Evolutionary conservation across 1,140 invertebrate genomes (phyloP).

Genomic region (Chlorops oryzae): DNA sequence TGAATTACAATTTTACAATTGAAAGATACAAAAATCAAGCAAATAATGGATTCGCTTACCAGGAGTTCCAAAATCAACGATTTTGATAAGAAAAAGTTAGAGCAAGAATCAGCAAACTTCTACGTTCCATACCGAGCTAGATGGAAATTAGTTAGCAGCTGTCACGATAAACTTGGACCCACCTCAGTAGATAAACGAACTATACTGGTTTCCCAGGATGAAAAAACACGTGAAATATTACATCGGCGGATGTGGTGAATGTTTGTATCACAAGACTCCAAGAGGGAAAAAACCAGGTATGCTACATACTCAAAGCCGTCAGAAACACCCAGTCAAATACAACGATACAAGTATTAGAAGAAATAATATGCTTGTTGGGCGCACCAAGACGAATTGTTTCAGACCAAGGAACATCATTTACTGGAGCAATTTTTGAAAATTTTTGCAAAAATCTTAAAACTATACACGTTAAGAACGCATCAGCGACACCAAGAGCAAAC

Average conservation of each 20-base stretch:
- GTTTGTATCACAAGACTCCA: constrained; percentile 10
- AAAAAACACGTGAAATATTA: not conserved
- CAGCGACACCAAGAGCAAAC: too few relatives aligned
- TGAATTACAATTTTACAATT: not conserved
- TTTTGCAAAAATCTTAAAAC: constrained; percentile 17
- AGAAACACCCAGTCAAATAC: constrained; percentile 17
- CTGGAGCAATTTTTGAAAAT: constrained; percentile 13
- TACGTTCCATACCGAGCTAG: not conserved
- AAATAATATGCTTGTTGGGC: constrained; percentile 17
- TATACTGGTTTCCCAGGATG: constrained; percentile 10
- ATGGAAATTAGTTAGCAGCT: not conserved
- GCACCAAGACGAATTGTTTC: constrained; percentile 14
- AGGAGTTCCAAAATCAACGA: not conserved
- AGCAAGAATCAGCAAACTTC: not conserved
- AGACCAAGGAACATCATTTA: constrained; percentile 12
- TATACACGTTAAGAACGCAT: too few relatives aligned
- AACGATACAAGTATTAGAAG: constrained; percentile 18
- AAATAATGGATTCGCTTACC: not conserved
- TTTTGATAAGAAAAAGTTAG: not conserved
- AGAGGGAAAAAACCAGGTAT: constrained; percentile 19
- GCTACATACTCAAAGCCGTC: constrained; percentile 22
- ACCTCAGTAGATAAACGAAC: not conserved
- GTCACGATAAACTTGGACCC: not conserved
- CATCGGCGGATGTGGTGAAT: not conserved
- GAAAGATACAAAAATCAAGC: not conserved